These are phyloP conservation scores for Nemapogon koenigi DNA, from an alignment of 2,888 invertebrate genomes.

Conservation along the genomic window DNA sequence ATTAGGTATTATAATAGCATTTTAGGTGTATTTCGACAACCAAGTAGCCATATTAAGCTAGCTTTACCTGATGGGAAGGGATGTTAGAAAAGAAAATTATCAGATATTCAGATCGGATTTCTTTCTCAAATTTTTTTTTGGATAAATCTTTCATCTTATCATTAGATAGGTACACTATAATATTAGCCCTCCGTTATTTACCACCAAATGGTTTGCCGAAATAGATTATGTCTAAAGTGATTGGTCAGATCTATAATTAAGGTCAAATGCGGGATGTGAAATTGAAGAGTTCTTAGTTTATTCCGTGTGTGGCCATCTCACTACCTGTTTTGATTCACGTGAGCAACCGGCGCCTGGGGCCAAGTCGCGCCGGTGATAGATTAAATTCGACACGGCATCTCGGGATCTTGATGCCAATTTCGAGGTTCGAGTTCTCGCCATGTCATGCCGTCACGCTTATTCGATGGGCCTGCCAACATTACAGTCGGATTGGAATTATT, in stretches of 20 bases:
- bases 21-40: too few species aligned
- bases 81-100: too few species aligned
- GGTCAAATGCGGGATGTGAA: constrained; percentile 4
- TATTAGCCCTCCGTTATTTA: too few species aligned
- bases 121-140: too few species aligned
- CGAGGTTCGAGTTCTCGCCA: constrained; percentile 27
- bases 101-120: too few species aligned
- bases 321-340: constrained; percentile 44
- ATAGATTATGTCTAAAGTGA: constrained; percentile 5
- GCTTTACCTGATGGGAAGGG: too few species aligned
- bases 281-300: constrained; percentile 3
- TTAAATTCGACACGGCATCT: constrained; percentile 62
- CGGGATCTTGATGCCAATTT: constrained; percentile 58
- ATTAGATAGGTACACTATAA: too few species aligned
- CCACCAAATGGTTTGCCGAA: not conserved
- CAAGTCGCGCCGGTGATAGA: constrained; percentile 46
- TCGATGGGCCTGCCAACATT: too few species aligned
- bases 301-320: constrained; percentile 7
- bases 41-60: too few species aligned
- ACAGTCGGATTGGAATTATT: too few species aligned
- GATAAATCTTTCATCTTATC: too few species aligned
- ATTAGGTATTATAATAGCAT: too few species aligned
- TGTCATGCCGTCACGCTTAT: constrained; percentile 49
- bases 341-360: constrained; percentile 44
- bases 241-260: constrained; percentile 3